A percentile compares a stretch with the other conserved stretches of the same genome.
phyloP scores from a whole-genome alignment of 2,888 invertebrate species.

The Pycnomerus fuliginosus region DNA sequence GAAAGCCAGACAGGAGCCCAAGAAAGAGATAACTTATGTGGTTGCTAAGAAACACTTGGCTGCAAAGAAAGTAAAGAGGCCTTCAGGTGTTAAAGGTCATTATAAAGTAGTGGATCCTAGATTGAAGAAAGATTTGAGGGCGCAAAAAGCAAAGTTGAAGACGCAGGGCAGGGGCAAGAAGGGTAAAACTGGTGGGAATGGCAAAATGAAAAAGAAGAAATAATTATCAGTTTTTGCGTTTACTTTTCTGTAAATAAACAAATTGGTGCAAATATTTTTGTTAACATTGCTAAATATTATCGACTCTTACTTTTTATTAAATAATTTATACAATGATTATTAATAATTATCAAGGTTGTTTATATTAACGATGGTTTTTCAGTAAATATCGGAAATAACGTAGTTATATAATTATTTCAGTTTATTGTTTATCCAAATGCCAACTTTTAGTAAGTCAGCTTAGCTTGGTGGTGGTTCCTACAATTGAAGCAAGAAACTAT shows the following conservation, averaged over 20 bases:
- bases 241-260: slow-evolving; percentile 5
- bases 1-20: slow-evolving; percentile 80
- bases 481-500: too few species aligned
- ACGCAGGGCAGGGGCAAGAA: slow-evolving; percentile 39
- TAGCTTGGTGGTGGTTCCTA: too few species aligned
- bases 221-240: slow-evolving; percentile 6
- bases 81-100: slow-evolving; percentile 85
- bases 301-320: slow-evolving; percentile 27
- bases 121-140: slow-evolving; percentile 90
- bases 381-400: too few species aligned
- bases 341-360: slow-evolving; percentile 51
- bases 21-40: slow-evolving; percentile 89
- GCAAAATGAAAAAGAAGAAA: slow-evolving; percentile 52
- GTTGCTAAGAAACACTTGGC: slow-evolving; percentile 87
- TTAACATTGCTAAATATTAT: slow-evolving; percentile 9
- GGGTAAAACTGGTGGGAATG: slow-evolving; percentile 35
- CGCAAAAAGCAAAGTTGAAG: slow-evolving; percentile 56
- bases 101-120: slow-evolving; percentile 95
- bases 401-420: too few species aligned
- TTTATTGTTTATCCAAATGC: too few species aligned
- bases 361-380: too few species aligned
- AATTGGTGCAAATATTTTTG: slow-evolving; percentile 13
- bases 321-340: slow-evolving; percentile 48
- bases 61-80: slow-evolving; percentile 74
- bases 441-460: too few species aligned